Base-by-base conservation (phyloP, 2,888 invertebrate genomes). In the Julus scanicus region DNA sequence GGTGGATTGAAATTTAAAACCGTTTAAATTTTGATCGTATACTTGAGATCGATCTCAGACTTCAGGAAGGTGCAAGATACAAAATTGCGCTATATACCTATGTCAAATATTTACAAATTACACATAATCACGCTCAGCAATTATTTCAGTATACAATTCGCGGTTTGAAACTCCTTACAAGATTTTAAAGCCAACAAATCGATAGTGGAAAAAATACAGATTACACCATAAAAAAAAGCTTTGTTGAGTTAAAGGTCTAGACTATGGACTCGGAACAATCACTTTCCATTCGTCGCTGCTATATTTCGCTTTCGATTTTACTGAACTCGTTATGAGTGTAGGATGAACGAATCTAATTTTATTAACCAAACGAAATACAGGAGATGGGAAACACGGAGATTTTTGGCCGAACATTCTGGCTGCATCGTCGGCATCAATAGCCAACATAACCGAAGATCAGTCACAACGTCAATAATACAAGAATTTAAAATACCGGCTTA, bases 41-140 rank as follows among this genome's bases (percentile, higher is more conserved):
- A 63, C 63, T 63, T 63, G 63, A 63, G 63, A 63, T 63, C 63
- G 63, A 71, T 29, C 71, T 71, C 71, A 29, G 13, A 80, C 37
- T 80, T 15, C 29, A 80, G 37, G 13, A 80, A 13, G 20, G 37
- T 11, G 37, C 9, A 80, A 20, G 5, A 17, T 6, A 63, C 13
- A n/a, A 29, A 11, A 29, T 29, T 6, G 20, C 0, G 9, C 29
- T 20, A 71, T 71, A 29, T 71, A n/a, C 48, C 11, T 48, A 29
- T 29, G 29, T 0, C 29, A 29, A 29, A 29, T 29, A 29, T 29
- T 29, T 29, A 29, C 29, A 29, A 29, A 29, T 1, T 9, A 57
- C 0, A n/a, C 17, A n/a, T 57, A 57, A n/a, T 57, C 57, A n/a
- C 57, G 57, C 15, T 15, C 17, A 13, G 29, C 29, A 9, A 29